Percentiles rank a stretch among this genome's conserved stretches.
Evolutionary conservation across 2,888 invertebrate genomes (phyloP).

Genomic region (Caenorhabditis angaria): DNA sequence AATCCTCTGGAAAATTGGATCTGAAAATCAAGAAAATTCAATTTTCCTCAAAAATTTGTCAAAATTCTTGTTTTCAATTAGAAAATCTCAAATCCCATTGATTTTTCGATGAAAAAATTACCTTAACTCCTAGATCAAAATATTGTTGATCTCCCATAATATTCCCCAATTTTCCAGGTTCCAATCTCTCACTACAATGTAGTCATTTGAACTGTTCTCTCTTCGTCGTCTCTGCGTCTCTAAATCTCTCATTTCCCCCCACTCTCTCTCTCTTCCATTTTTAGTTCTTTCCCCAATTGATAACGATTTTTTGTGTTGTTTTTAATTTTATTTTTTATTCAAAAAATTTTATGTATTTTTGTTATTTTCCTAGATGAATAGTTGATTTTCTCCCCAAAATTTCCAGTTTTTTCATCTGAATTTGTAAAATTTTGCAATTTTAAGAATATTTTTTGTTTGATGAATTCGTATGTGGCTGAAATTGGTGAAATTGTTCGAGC

Average conservation of each 20-base stretch:
- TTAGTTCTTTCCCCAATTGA: conserved; percentile 11
- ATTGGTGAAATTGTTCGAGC: conserved; percentile 66
- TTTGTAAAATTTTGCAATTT: conserved; percentile 1
- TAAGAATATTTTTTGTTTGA: conserved; percentile 8
- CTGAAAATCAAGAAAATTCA: no score
- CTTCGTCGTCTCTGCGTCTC: not conserved
- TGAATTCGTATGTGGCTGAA: conserved; percentile 61
- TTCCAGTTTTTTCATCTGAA: not conserved
- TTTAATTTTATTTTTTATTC: not conserved
- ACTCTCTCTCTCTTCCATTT: not conserved
- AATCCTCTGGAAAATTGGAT: no score
- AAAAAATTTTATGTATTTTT: conserved; percentile 6
- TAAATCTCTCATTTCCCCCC: not conserved
- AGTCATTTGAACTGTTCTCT: not conserved
- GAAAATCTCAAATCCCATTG: no score
- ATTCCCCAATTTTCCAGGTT: not conserved
- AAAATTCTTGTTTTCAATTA: no score
- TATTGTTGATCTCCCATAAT: no score
- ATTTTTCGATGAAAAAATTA: not conserved
- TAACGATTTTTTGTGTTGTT: conserved; percentile 6
- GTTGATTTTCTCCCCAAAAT: not conserved
- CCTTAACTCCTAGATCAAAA: no score
- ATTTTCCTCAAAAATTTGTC: no score
- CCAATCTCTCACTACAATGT: conserved; percentile 18
- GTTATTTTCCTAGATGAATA: not conserved